phyloP scores from a whole-genome alignment of 1,140 invertebrate genomes.

The Notospermus geniculatus region DNA sequence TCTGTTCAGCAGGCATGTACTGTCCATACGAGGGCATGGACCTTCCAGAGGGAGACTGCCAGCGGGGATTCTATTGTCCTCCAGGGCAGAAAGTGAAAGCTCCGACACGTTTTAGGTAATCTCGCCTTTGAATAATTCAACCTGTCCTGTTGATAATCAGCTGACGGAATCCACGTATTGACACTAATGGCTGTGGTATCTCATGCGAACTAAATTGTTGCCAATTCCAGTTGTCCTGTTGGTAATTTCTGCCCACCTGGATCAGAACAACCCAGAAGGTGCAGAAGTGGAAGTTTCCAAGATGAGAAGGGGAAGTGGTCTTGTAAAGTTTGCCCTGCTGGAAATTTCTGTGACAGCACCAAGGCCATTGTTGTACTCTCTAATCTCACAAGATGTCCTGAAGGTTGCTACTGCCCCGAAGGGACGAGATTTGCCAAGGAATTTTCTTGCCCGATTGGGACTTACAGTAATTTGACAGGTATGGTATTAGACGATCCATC shows the following conservation, averaged over 20 bases:
- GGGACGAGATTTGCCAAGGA: slow-evolving; percentile 41
- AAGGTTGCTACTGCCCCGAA: slow-evolving; percentile 45
- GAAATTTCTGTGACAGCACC: slow-evolving; percentile 51
- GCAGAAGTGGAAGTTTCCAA: slow-evolving; percentile 48
- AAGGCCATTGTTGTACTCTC: slow-evolving; percentile 37
- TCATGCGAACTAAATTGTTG: too few relatives aligned
- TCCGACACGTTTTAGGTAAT: slow-evolving; percentile 42
- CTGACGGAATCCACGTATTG: too few relatives aligned
- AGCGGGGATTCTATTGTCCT: slow-evolving; percentile 47
- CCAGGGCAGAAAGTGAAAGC: slow-evolving; percentile 40
- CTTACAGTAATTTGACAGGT: slow-evolving; percentile 28
- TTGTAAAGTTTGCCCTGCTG: slow-evolving; percentile 45
- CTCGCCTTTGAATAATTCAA: too few relatives aligned
- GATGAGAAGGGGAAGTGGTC: slow-evolving; percentile 32
- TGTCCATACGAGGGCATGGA: slow-evolving; percentile 36
- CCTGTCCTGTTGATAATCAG: too few relatives aligned
- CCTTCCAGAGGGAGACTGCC: slow-evolving; percentile 38
- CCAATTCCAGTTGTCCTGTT: slow-evolving; percentile 40
- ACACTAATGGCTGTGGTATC: too few relatives aligned
- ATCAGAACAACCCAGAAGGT: slow-evolving; percentile 31
- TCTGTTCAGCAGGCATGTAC: slow-evolving; percentile 41
- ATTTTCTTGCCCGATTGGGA: slow-evolving; percentile 47
- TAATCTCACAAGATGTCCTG: slow-evolving; percentile 45
- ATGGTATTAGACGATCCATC: too few relatives aligned
- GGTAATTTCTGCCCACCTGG: slow-evolving; percentile 44